phyloP scores from a whole-genome alignment of 2,797 vertebrate genomes.

The Melanotaenia nigrans region DNA sequence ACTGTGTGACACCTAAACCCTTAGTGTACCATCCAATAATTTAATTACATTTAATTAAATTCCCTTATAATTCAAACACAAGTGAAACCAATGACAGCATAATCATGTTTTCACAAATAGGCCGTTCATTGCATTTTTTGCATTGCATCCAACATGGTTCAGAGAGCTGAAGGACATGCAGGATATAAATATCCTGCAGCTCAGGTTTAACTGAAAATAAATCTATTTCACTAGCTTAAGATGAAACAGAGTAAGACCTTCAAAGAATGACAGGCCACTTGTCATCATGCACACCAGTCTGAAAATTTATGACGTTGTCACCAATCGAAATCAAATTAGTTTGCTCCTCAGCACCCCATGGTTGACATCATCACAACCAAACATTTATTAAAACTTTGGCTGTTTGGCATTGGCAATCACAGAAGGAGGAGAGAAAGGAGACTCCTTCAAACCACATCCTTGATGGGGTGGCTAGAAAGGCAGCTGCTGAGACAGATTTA shows the following conservation, averaged over 20 bases:
- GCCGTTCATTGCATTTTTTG: constrained; percentile 1
- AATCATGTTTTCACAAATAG: not conserved
- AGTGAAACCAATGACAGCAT: not conserved
- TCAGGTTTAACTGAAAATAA: not conserved
- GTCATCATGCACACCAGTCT: not conserved
- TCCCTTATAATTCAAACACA: not conserved
- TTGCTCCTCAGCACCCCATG: not conserved
- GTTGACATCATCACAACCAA: constrained; percentile 8
- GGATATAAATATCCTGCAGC: constrained; percentile 40
- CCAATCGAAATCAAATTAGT: constrained; percentile 6
- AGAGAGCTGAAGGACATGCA: not conserved
- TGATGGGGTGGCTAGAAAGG: constrained; percentile 41
- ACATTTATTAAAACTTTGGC: not conserved
- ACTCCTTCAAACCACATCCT: constrained; percentile 58
- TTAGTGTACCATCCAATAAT: not conserved
- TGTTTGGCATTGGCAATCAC: constrained; percentile 24
- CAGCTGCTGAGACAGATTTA: constrained; percentile 19
- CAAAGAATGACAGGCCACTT: not conserved
- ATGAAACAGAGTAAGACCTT: not conserved
- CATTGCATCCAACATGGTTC: constrained; percentile 6
- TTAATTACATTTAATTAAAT: not conserved
- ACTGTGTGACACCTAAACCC: constrained; percentile 17
- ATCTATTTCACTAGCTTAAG: not conserved
- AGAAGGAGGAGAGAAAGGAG: constrained; percentile 27
- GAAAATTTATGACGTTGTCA: not conserved